Percentiles rank a stretch among this genome's conserved stretches.
Evolutionary conservation across 2,113 vertebrate genomes (phyloP).

Genomic region (Octodon degus): DNA sequence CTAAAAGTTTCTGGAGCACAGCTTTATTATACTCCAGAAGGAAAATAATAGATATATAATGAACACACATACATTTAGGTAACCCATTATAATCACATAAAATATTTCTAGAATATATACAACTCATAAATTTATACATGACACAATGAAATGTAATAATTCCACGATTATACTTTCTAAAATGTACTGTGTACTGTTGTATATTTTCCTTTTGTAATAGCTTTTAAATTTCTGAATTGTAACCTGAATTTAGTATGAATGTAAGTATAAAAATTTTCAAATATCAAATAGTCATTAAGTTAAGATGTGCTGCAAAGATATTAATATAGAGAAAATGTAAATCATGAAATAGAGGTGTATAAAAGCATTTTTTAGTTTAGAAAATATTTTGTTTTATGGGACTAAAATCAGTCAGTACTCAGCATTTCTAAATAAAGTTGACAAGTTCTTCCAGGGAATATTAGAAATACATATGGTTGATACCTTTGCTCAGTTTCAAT

Average conservation of each 20-base stretch:
- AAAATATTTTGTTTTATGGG: background rate
- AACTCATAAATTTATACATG: background rate
- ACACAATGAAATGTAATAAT: background rate
- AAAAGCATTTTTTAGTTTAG: background rate
- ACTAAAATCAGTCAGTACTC: background rate
- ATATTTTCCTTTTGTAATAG: background rate
- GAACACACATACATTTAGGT: constrained; percentile 50
- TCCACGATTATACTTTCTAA: background rate
- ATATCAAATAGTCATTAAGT: constrained; percentile 19
- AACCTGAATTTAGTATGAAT: background rate
- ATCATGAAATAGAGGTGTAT: background rate
- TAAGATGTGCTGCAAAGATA: background rate
- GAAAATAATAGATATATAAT: background rate
- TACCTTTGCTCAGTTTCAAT: too few relatives aligned
- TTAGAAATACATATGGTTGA: background rate
- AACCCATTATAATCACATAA: background rate
- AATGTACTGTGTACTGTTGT: background rate
- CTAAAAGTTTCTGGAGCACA: constrained; percentile 31
- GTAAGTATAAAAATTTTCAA: background rate
- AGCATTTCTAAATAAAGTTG: background rate
- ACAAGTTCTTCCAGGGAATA: background rate
- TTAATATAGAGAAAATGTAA: background rate
- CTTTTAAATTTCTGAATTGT: constrained; percentile 17
- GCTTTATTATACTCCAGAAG: constrained; percentile 58
- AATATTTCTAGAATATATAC: constrained; percentile 41